Conservation (phyloP, 2,797 vertebrate genomes). For the Pantherophis alleghaniensis region DNA sequence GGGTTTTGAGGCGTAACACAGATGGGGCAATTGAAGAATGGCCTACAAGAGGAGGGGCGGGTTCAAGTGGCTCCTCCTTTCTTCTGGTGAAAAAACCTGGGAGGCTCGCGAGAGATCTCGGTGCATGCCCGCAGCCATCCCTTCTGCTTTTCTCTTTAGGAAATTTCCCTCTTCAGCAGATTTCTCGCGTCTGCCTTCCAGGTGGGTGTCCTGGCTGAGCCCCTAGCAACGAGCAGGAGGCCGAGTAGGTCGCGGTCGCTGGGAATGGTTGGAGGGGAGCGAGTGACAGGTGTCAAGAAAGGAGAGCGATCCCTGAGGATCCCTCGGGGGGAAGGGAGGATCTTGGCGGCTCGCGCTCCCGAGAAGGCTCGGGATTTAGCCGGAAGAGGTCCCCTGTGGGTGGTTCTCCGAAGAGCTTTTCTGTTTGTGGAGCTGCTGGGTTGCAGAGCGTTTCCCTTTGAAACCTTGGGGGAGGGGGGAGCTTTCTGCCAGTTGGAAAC, state of each 20-base stretch:
- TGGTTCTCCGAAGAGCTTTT: background rate
- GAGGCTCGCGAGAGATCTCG: background rate
- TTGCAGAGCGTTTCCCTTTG: constrained; percentile 7
- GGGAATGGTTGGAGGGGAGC: background rate
- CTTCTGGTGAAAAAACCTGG: background rate
- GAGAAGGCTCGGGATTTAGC: background rate
- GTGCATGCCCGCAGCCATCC: background rate
- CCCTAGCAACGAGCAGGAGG: background rate
- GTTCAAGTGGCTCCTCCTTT: background rate
- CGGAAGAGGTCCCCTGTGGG: background rate
- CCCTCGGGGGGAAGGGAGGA: background rate
- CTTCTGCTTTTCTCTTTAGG: background rate
- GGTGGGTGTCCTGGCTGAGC: background rate
- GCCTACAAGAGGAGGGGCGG: background rate
- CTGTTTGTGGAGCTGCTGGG: constrained; percentile 19
- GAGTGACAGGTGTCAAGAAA: background rate
- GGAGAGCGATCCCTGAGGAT: background rate
- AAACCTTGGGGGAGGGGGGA: background rate
- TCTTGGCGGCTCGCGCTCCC: no score
- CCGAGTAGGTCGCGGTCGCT: background rate
- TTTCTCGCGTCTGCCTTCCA: background rate
- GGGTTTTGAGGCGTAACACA: background rate
- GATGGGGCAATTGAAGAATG: no score
- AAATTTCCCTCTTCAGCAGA: background rate
- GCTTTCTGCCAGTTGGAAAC: background rate